These are phyloP conservation scores for Calephelis virginiensis DNA, from an alignment of 1,140 invertebrate species.

Conservation along the genomic window DNA sequence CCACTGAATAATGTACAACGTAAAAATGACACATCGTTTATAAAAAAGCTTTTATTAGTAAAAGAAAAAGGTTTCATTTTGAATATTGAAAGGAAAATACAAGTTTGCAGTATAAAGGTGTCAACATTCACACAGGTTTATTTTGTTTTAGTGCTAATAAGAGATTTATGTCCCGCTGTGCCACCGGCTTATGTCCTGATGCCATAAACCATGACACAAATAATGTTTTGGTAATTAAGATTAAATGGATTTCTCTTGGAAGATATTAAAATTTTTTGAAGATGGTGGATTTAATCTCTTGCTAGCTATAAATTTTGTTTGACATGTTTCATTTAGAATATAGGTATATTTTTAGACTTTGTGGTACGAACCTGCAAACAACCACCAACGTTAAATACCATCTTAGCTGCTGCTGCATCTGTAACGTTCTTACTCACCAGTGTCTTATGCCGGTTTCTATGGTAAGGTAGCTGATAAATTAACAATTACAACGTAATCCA, in stretches of 20 bases:
- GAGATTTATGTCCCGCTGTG: conserved; percentile 54
- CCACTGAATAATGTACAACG: conserved; percentile 42
- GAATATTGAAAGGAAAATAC: conserved; percentile 13
- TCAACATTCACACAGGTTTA: conserved; percentile 45
- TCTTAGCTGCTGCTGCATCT: no score
- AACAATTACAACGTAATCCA: no score
- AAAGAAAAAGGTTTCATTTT: conserved; percentile 27
- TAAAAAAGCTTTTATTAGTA: conserved; percentile 13
- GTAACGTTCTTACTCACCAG: no score
- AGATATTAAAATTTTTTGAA: background rate
- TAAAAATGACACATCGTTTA: background rate
- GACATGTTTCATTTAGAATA: no score
- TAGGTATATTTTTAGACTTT: no score
- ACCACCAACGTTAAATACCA: no score
- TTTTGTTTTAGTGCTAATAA: conserved; percentile 52
- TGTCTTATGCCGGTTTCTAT: no score
- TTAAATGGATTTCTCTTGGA: background rate
- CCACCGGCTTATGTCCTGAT: conserved; percentile 26
- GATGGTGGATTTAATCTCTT: no score
- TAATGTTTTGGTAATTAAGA: conserved; percentile 19
- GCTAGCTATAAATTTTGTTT: no score
- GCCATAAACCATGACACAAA: conserved; percentile 20
- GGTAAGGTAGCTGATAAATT: no score
- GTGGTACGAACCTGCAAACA: no score
- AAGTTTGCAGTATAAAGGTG: conserved; percentile 37